phyloP scores from a whole-genome alignment of 1,140 invertebrate species.

The Lordiphosa clarofinis region DNA sequence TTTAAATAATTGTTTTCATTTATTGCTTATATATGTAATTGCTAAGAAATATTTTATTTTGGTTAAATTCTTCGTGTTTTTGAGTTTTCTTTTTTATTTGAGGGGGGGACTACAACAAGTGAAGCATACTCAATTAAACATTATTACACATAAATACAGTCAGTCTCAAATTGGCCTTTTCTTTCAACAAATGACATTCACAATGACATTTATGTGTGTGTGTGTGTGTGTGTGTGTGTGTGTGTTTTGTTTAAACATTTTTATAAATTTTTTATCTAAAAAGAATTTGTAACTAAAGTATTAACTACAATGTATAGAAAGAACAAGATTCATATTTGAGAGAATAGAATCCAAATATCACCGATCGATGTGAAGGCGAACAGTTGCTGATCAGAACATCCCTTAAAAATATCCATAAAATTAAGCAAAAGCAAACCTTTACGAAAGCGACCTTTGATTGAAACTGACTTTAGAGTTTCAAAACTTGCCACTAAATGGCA shows the following conservation, averaged over 20 bases:
- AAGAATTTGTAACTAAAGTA: too few species aligned
- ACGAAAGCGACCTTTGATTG: too few species aligned
- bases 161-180: conserved; percentile 64
- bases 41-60: conserved; percentile 37
- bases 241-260: not conserved
- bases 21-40: conserved; percentile 12
- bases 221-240: conserved; percentile 33
- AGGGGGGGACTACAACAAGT: conserved; percentile 9
- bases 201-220: conserved; percentile 69
- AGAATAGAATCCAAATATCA: too few species aligned
- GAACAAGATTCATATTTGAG: too few species aligned
- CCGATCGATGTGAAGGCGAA: too few species aligned
- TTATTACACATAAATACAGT: conserved; percentile 73
- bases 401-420: too few species aligned
- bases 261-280: not conserved
- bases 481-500: too few species aligned
- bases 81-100: conserved; percentile 24
- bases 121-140: conserved; percentile 21
- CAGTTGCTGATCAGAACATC: too few species aligned
- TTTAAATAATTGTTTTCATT: conserved; percentile 48
- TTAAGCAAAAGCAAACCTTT: too few species aligned
- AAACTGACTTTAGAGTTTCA: too few species aligned
- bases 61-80: not conserved
- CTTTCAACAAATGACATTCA: conserved; percentile 71
- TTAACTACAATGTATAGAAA: too few species aligned